Percentiles rank a stretch among this genome's conserved stretches.
Evolutionary conservation across 2,797 vertebrate species (phyloP).

Genomic region (Phataginus tricuspis): DNA sequence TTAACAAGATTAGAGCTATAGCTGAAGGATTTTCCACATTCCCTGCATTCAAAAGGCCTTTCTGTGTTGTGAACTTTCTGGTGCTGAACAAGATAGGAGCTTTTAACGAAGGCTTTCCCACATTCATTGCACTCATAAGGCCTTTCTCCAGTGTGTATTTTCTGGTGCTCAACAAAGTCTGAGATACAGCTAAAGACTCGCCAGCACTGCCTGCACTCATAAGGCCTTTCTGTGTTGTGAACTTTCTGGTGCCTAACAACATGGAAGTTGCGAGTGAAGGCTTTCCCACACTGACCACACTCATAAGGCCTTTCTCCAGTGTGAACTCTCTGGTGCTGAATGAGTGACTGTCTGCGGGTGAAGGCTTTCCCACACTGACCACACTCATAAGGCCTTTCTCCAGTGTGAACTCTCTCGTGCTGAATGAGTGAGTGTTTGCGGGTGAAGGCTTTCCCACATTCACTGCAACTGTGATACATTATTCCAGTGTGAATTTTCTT

Average conservation of each 20-base stretch:
- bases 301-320: conserved; percentile 61
- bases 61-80: conserved; percentile 44
- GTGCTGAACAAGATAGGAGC: not conserved
- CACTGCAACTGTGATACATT: not conserved
- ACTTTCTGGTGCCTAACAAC: conserved; percentile 58
- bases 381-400: conserved; percentile 60
- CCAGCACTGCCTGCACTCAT: not conserved
- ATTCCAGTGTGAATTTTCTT: conserved; percentile 27
- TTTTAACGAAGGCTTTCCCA: conserved; percentile 33
- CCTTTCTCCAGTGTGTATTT: conserved; percentile 55
- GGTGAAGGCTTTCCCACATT: conserved; percentile 56
- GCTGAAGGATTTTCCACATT: conserved; percentile 14
- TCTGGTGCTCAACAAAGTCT: conserved; percentile 62
- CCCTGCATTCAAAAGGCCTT: conserved; percentile 1
- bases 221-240: not conserved
- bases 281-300: conserved; percentile 52
- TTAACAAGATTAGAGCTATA: conserved; percentile 32
- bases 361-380: conserved; percentile 54
- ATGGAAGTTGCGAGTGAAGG: conserved; percentile 57
- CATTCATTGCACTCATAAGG: not conserved
- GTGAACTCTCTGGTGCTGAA: conserved; percentile 56
- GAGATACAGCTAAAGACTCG: conserved; percentile 51
- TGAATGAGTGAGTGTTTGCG: conserved; percentile 48
- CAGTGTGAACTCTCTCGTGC: conserved; percentile 59
- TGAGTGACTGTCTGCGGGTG: conserved; percentile 51